Conservation (phyloP, 2,113 vertebrate genomes). For the Tetrax tetrax region DNA sequence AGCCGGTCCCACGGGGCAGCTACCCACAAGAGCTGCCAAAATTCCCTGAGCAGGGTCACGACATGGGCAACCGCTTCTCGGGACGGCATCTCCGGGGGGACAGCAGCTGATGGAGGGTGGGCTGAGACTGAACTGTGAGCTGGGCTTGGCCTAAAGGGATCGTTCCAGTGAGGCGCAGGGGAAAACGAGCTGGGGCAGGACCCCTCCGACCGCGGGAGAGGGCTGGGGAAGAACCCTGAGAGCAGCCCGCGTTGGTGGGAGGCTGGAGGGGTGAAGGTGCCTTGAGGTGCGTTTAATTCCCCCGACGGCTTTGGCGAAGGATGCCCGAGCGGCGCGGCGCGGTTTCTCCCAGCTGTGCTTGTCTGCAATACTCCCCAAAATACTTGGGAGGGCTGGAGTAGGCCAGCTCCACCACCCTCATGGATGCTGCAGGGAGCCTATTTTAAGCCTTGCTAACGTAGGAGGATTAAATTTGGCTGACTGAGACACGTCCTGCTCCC, state of each 20-base stretch:
- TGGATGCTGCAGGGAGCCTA: conserved; percentile 69
- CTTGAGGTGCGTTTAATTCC: neutral
- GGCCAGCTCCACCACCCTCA: conserved; percentile 67
- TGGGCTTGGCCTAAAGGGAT: neutral
- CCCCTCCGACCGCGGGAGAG: neutral
- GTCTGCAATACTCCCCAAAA: conserved; percentile 56
- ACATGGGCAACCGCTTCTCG: neutral
- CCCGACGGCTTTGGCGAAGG: neutral
- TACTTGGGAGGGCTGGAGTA: conserved; percentile 62
- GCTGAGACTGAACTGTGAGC: accelerated
- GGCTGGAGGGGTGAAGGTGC: neutral
- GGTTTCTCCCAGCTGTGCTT: conserved; percentile 56
- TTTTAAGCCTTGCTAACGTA: conserved; percentile 73
- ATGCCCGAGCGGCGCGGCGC: neutral
- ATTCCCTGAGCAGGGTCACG: accelerated
- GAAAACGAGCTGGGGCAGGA: neutral
- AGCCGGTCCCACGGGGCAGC: accelerated
- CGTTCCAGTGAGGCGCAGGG: neutral
- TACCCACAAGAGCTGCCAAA: neutral
- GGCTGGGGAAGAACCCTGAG: neutral
- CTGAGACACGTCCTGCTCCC: conserved; percentile 73
- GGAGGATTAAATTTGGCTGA: conserved; percentile 74
- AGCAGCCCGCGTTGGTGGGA: accelerated
- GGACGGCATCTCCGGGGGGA: neutral
- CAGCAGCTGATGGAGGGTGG: neutral